Base-by-base conservation (phyloP, 2,113 vertebrate genomes). In the Craseonycteris thonglongyai region DNA sequence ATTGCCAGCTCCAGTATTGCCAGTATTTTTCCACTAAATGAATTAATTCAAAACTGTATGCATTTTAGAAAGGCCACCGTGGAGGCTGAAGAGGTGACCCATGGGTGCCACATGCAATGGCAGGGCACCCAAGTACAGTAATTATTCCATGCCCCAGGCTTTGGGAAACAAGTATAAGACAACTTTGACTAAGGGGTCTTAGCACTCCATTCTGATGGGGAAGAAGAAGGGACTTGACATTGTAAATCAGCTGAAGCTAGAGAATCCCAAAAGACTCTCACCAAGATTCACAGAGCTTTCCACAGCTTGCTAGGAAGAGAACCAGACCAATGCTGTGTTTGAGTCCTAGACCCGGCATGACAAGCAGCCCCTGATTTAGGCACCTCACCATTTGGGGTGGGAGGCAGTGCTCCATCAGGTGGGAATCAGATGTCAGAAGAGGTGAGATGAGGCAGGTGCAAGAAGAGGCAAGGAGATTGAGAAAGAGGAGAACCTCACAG, bases 51-150 rank as follows among this genome's bases (percentile, higher is more conserved):
- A 35, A 35, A 22, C 15, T 30, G 26, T 40, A 7, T 15, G 35
- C 59, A 6, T 35, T 56, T 56, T 47, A 26, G 35, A 51, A 33
- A 63, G 90, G 45, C 38, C 59, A 33, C 12, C 6, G 40, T 0
- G 3, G n/a, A 58, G 51, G 26, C 49, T 18, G 40, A 38, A 11
- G 66, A 65, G 38, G 30, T 30, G n/a, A 40, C 13, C 18, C 12
- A 0, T 14, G n/a, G n/a, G 33, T 11, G 26, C 40, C 22, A 7
- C 18, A 1, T 1, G 45, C 19, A 11, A 6, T 3, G 10, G 28
- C 40, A 54, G 76, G 18, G 40, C 7, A 15, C 40, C 54, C 18
- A 0, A 26, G 24, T 15, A 22, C 24, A 10, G 61, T 12, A 19
- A 24, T n/a, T 91, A 24, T 30, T 86, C 26, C 49, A 6, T 28